phyloP scores from a whole-genome alignment of 2,113 vertebrate species.

The Brienomyrus longianalis region DNA sequence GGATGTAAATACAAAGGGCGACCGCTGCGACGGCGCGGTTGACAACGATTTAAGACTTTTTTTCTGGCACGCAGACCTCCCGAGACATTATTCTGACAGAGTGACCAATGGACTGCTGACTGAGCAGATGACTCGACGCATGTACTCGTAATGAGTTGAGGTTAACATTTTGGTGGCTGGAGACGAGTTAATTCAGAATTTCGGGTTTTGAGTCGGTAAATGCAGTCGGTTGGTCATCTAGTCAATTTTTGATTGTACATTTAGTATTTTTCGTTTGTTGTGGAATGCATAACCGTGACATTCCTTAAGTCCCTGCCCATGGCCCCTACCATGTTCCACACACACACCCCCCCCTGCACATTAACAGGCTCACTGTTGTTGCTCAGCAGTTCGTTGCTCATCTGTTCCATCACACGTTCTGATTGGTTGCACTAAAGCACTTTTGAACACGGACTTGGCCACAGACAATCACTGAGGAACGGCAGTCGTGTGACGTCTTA shows the following conservation, averaged over 20 bases:
- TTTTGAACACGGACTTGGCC: slow-evolving; percentile 32
- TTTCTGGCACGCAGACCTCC: background rate
- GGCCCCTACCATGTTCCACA: background rate
- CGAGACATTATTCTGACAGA: background rate
- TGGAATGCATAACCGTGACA: slow-evolving; percentile 8
- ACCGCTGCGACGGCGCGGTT: background rate
- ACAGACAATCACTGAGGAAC: slow-evolving; percentile 22
- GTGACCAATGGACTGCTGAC: background rate
- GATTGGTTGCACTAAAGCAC: slow-evolving; percentile 40
- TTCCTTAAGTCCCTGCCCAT: background rate
- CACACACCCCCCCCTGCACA: background rate
- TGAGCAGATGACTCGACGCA: background rate
- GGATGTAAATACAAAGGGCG: background rate
- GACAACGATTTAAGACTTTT: background rate
- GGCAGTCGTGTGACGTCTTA: slow-evolving; percentile 6
- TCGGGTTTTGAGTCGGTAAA: background rate
- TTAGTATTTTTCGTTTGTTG: background rate
- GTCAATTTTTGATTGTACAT: background rate
- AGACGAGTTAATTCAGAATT: background rate
- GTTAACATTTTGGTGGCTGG: background rate
- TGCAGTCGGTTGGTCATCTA: background rate
- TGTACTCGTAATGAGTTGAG: background rate
- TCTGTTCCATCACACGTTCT: slow-evolving; percentile 18
- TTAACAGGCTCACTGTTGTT: background rate
- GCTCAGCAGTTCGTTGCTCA: background rate